Conservation (phyloP, 2,113 vertebrate genomes). For the Cinclus mexicanus region DNA sequence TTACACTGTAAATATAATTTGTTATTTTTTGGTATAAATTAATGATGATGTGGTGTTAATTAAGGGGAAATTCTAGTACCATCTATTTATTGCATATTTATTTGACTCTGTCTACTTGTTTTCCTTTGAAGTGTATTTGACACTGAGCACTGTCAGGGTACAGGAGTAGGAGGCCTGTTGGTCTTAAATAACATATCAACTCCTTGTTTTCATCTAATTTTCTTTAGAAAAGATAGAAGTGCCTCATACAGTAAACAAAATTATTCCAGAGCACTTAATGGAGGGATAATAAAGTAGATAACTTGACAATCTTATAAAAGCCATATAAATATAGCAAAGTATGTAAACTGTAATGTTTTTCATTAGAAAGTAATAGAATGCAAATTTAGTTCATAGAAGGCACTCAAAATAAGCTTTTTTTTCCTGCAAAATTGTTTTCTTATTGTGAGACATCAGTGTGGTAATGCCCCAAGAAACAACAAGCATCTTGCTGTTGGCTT, state of each 20-base stretch:
- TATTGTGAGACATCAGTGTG: background rate
- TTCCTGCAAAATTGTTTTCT: background rate
- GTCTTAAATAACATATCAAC: background rate
- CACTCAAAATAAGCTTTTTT: background rate
- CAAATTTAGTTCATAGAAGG: conserved; percentile 27
- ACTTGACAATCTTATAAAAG: conserved; percentile 13
- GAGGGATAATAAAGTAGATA: background rate
- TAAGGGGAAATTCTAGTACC: background rate
- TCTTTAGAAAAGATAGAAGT: background rate
- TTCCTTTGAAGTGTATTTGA: conserved; percentile 25
- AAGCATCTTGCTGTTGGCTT: background rate
- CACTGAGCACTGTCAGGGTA: background rate
- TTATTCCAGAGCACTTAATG: background rate
- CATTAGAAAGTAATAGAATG: conserved; percentile 37
- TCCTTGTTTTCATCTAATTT: background rate
- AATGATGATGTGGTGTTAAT: background rate
- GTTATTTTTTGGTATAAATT: background rate
- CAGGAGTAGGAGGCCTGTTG: background rate
- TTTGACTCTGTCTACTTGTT: background rate
- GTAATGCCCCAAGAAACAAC: background rate
- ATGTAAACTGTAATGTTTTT: conserved; percentile 15
- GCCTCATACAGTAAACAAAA: background rate
- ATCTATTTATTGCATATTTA: background rate
- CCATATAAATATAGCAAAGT: background rate
- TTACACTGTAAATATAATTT: background rate